Conservation (phyloP, 2,888 invertebrate species). For the Trachelus iudaicus region DNA sequence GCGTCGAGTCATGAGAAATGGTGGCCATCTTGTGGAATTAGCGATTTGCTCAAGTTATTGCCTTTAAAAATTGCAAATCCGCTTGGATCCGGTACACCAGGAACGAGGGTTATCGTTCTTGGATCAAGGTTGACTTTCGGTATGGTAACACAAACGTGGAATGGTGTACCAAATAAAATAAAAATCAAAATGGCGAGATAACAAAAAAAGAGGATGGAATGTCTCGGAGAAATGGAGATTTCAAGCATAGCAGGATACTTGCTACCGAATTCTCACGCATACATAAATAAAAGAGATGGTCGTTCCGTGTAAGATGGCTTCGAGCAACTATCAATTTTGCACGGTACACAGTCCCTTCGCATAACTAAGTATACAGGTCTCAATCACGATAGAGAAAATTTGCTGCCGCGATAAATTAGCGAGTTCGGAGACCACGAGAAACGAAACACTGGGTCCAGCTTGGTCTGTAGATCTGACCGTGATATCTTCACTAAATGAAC, state of each 20-base stretch:
- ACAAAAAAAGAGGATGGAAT: neutral
- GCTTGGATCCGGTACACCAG: neutral
- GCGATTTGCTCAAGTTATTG: slow-evolving; percentile 47
- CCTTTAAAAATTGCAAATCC: slow-evolving; percentile 46
- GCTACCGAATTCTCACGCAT: neutral
- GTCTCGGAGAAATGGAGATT: neutral
- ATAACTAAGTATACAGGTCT: neutral
- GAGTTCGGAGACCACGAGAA: slow-evolving; percentile 32
- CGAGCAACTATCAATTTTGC: neutral
- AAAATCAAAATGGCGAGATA: neutral
- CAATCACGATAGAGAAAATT: neutral
- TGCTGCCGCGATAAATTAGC: neutral
- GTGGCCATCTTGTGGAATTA: slow-evolving; percentile 42
- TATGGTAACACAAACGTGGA: neutral
- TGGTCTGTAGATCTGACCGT: slow-evolving; percentile 46
- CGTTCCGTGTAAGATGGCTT: neutral
- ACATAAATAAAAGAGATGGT: neutral
- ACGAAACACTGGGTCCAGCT: slow-evolving; percentile 44
- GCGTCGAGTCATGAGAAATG: slow-evolving; percentile 33
- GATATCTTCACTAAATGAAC: slow-evolving; percentile 42
- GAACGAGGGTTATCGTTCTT: neutral
- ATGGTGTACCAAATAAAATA: neutral
- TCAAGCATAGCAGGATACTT: neutral
- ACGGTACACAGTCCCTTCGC: neutral
- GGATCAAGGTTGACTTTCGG: slow-evolving; percentile 14